Base-by-base conservation (phyloP, 1,140 invertebrate genomes). In the Notospermus geniculatus region DNA sequence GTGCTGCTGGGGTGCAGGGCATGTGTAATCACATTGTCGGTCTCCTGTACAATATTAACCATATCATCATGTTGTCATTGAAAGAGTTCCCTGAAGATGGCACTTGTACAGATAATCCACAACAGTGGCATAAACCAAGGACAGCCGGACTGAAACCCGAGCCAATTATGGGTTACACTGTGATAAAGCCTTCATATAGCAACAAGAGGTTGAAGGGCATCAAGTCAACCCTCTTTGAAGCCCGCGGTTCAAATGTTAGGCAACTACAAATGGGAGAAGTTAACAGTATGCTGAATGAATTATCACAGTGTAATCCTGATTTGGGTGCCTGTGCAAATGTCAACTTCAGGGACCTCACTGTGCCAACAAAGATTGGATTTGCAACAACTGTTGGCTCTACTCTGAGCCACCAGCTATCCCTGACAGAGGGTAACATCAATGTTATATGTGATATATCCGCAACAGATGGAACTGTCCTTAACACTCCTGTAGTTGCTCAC, bases 101-200 rank as follows among this genome's bases (percentile, higher is more conserved):
- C n/a, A 50, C 46, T 23, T 50, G 46, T n/a, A 50, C 46, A 23
- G 46, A 50, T n/a, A 50, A 50, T n/a, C 46, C 46, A 27, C 46
- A 50, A 50, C 19, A 50, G 25, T 50, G 46, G 46, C 46, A 50
- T n/a, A 19, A 27, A n/a, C 46, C 46, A 5, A 50, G 46, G n/a
- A 50, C 46, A 19, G 46, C 46, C 4, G 46, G 46, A n/a, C n/a
- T 50, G n/a, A 9, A 5, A 19, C 46, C 46, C 4, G 46, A 50
- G 25, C 46, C 46, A 50, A 50, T 50, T 7, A 50, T 50, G 46
- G 25, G 46, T 50, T 50, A 50, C n/a, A 23, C 46, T 23, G 46
- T 50, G n/a, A 50, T 50, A 19, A 50, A 27, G 46, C 46, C 46
- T 50, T 19, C n/a, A 50, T 50, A 50, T 50, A n/a, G 46, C 5